These are phyloP conservation scores for Siniperca scherzeri DNA, from an alignment of 2,797 vertebrate genomes.

Conservation along the genomic window DNA sequence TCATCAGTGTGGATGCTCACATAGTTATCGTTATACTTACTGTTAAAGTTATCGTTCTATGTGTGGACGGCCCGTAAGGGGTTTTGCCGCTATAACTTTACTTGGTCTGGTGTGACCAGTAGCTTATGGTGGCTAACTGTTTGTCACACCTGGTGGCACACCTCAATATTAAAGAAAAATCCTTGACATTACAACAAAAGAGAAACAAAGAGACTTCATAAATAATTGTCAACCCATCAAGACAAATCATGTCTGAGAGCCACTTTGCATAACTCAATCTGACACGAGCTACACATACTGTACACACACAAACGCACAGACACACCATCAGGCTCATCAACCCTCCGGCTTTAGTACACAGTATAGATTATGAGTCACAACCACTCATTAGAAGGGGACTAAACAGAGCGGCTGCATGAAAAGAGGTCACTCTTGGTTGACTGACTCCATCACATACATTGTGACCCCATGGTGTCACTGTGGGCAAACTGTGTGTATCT, in stretches of 20 bases:
- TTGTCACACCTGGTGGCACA: neutral
- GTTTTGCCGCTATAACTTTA: neutral
- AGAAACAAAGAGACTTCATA: conserved; percentile 51
- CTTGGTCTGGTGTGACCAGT: neutral
- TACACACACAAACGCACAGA: conserved; percentile 44
- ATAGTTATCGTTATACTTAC: too few species aligned
- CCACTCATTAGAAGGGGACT: conserved; percentile 67
- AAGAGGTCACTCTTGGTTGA: conserved; percentile 68
- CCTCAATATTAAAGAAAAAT: conserved; percentile 8
- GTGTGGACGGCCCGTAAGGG: too few species aligned
- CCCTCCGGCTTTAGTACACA: conserved; percentile 58
- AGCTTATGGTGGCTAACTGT: neutral
- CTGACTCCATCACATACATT: conserved; percentile 61
- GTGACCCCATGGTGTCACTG: conserved; percentile 44
- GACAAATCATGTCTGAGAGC: conserved; percentile 50
- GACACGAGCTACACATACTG: conserved; percentile 37
- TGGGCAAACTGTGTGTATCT: conserved; percentile 22
- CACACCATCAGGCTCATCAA: conserved; percentile 59
- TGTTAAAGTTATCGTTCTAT: too few species aligned
- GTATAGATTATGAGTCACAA: conserved; percentile 76
- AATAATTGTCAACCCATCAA: conserved; percentile 65
- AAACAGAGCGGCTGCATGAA: conserved; percentile 63
- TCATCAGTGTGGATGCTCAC: too few species aligned
- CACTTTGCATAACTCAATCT: conserved; percentile 48
- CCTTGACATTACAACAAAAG: conserved; percentile 50